Evolutionary conservation across 2,888 invertebrate species (phyloP).

Genomic region (Chesias legatella): DNA sequence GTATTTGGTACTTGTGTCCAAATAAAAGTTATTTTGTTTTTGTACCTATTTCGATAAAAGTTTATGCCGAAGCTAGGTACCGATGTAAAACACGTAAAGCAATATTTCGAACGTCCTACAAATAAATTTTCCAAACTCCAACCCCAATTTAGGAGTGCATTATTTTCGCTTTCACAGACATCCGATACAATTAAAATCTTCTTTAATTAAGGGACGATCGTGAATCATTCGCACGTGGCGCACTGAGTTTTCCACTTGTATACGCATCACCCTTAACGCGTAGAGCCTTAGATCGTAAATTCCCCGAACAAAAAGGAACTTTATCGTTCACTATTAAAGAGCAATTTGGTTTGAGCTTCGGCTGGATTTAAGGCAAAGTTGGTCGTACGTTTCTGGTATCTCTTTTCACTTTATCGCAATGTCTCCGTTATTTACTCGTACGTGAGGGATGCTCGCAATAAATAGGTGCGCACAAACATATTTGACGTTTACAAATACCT

Average conservation of each 20-base stretch:
- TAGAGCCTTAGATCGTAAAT: slow-evolving; percentile 43
- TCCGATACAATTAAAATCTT: slow-evolving; percentile 82
- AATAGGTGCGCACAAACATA: slow-evolving; percentile 78
- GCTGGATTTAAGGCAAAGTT: slow-evolving; percentile 56
- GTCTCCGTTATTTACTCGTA: slow-evolving; percentile 77
- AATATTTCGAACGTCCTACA: slow-evolving; percentile 62
- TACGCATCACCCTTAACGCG: slow-evolving; percentile 56
- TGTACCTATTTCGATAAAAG: slow-evolving; percentile 13
- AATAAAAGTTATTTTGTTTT: too few relatives aligned
- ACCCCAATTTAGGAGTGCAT: slow-evolving; percentile 80
- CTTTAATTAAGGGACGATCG: slow-evolving; percentile 80
- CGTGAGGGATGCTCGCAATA: slow-evolving; percentile 79
- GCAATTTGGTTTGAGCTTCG: slow-evolving; percentile 37
- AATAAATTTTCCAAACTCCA: slow-evolving; percentile 70
- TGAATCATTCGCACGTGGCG: slow-evolving; percentile 82
- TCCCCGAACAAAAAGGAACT: slow-evolving; percentile 48
- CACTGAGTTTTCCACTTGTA: slow-evolving; percentile 78
- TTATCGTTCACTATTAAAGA: slow-evolving; percentile 43
- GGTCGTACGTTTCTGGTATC: slow-evolving; percentile 61
- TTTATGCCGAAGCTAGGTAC: slow-evolving; percentile 44
- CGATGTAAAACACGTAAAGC: slow-evolving; percentile 61
- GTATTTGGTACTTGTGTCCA: too few relatives aligned
- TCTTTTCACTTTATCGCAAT: slow-evolving; percentile 78
- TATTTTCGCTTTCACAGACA: slow-evolving; percentile 80
- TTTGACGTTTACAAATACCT: slow-evolving; percentile 78